Evolutionary conservation across 1,140 invertebrate genomes (phyloP), one percentile per base, ranked within the genome.

Genomic region (Aleiodes sp.): DNA sequence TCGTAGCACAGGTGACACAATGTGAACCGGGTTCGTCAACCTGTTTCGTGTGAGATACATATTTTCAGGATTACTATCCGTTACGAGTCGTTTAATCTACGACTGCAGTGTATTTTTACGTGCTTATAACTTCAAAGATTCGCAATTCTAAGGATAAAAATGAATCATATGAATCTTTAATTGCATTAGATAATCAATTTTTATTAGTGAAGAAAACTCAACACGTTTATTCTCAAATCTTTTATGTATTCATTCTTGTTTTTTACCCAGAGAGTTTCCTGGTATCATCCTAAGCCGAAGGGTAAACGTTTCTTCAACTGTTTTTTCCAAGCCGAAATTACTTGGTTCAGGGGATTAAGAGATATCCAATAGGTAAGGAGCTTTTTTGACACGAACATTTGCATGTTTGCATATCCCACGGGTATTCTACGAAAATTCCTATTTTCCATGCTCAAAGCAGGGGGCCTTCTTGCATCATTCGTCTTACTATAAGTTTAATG

Each of bases 1-100:
- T 52, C 12, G 43, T 21, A 39, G 24, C 26, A 24, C 68, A 70
- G 68, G 62, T 70, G 68, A 70, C 68, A 70, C 61, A 70, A 65
- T 52, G 61, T 56, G 41, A 26, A 14, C 28, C 60, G 43, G 60
- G 52, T 52, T 63, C 61, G 52, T 70, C 68, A 39, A 70, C 46
- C 61, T 57, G 62, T 60, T 59, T 37, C 28, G 46, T 41, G 6
- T 24, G 46, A 52, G 2, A 52, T 52, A 52, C 26, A 52, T 52
- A 24, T 35, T 35, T 24, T 8, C 10, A 8, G 46, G 46, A 52
- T 52, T 52, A 52, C 26, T 52, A 26, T 29, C 12, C 56, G 56
- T 59, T 28, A 59, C 56, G 56, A 59, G 14, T 31, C 56, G 24
- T 26, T 59, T 24, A 26, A 6, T 52, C 16, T 2, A 3, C 6